Evolutionary conservation across 2,797 vertebrate species (phyloP), one percentile per base, ranked within the genome.

Genomic region (Scomberomorus guttatus): DNA sequence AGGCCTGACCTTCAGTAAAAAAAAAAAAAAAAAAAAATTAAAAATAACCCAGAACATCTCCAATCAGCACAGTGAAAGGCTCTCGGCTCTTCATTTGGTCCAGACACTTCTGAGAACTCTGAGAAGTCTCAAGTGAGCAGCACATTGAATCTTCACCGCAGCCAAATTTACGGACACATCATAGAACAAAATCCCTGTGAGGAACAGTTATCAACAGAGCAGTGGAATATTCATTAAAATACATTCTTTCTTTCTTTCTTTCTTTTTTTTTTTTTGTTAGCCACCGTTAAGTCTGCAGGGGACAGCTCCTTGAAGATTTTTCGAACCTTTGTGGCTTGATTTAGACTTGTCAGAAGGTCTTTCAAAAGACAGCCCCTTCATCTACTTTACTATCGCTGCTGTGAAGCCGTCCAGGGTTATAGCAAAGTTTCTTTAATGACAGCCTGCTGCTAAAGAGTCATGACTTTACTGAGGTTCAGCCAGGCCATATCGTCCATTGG

Each of bases 401-500:
- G 65, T 72, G 74, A 87, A 87, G 71, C 72, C 48, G 44, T 82
- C 80, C 80, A 39, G 66, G 73, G 77, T 86, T 80, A 78, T 85
- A 75, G 81, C 73, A 87, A 85, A 77, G 70, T 81, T 78, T 85
- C 84, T 84, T 79, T 88, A 81, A 84, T 74, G 80, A 86, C 83
- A 78, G 68, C 77, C 76, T 18, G 56, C 82, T 70, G 82, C 72
- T 86, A 27, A 81, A 79, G 79, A 87, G 57, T 71, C 14, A 7
- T 67, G 77, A 83, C 77, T 85, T 81, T 75, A 81, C 56, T 57
- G 90, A 87, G 72, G 67, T 59, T 75, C 75, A 83, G 74, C 62
- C 72, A 62, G 75, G 69, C 75, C 20, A 1, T 34, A 42, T 68
- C 44, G 57, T 77, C 46, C 56, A 22, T 52, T 61, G 85, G 75